Evolutionary conservation across 2,888 invertebrate species (phyloP), one percentile per base, ranked within the genome.

Genomic region (Ariolimax columbianus): DNA sequence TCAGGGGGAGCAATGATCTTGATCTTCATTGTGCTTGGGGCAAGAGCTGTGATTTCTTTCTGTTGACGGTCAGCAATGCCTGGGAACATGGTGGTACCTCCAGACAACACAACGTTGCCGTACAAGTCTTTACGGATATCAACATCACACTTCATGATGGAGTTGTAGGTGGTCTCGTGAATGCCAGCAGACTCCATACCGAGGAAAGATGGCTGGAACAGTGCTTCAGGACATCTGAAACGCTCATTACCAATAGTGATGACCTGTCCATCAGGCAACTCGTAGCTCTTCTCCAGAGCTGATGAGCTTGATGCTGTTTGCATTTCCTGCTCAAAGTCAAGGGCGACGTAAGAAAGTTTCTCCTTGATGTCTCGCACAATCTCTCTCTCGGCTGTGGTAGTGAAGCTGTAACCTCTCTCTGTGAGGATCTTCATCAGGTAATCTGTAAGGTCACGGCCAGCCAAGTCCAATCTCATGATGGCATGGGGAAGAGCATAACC

Each of bases 261-360:
- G 55, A 55, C 55, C 55, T 55, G 55, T 55, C 55, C 55, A 55
- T 55, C 55, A 55, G 55, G 55, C 6, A 55, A 17, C 55, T 55
- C 55, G 55, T 55, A 55, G 17, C 55, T 55, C 55, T 55, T 55
- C 55, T 55, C 55, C 55, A 55, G 23, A 55, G 55, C 17, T 11
- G 55, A 55, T 11, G 55, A 55, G 55, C 19, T 55, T 55, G 55
- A 17, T 23, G 55, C 55, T 23, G 55, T 55, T 55, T 55, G 55
- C 55, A 55, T 55, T 17, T 55, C 55, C 19, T 55, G 55, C 17
- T 55, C 55, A 55, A 55, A 55, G 14, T 55, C 55, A 30, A 97
- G 95, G 87, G 97, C 97, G 88, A 97, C 97, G 95, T 97, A 97
- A 95, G 97, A 97, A 90, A 97, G 95, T 95, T 98, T 98, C 94